These are phyloP conservation scores for Calyptomena viridis DNA, from an alignment of 2,113 vertebrate genomes.

Conservation along the genomic window DNA sequence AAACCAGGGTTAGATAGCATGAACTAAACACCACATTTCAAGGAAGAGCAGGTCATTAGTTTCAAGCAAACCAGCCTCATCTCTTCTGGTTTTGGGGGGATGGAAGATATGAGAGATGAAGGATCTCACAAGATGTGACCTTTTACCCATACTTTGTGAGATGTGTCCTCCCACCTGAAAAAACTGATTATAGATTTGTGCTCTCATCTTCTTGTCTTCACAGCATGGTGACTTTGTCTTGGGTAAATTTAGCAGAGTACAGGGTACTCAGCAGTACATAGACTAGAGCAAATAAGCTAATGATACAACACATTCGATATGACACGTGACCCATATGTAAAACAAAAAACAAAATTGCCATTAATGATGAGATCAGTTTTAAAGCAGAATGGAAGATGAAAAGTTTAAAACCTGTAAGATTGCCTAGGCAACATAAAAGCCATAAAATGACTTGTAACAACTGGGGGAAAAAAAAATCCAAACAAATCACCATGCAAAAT, in stretches of 20 bases:
- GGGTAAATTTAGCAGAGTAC: neutral
- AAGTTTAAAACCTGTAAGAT: conserved; percentile 11
- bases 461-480: neutral
- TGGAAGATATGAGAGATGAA: neutral
- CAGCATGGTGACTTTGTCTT: neutral
- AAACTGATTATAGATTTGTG: neutral
- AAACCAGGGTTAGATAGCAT: neutral
- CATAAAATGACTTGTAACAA: neutral
- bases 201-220: neutral
- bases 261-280: neutral
- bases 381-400: neutral
- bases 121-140: neutral
- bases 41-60: neutral
- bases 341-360: neutral
- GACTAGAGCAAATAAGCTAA: neutral
- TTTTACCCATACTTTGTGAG: neutral
- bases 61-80: neutral
- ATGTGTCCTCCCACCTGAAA: neutral
- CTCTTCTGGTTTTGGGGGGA: neutral
- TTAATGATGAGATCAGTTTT: neutral
- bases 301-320: neutral
- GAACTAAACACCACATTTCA: neutral
- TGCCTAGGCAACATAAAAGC: neutral
- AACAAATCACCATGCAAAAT: neutral
- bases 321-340: neutral